phyloP scores from a whole-genome alignment of 1,140 invertebrate species.

The Drosophila paulistorum region DNA sequence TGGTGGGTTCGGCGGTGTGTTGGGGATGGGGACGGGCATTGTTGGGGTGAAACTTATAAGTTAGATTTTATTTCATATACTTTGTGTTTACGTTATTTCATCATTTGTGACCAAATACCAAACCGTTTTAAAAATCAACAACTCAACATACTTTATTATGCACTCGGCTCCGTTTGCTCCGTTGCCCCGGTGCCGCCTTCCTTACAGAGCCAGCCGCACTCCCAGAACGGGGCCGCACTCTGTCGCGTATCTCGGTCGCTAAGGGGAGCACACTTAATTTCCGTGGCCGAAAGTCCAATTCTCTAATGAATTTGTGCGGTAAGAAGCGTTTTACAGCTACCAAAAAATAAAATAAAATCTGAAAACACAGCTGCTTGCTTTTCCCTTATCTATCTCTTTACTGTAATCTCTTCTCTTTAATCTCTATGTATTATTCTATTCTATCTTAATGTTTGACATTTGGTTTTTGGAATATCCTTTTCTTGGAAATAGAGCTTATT shows the following conservation, averaged over 20 bases:
- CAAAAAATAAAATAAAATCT: constrained; percentile 34
- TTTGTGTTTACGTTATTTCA: neutral
- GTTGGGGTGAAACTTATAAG: neutral
- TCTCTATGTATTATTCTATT: constrained; percentile 27
- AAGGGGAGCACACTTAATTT: constrained; percentile 85
- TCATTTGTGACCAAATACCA: constrained; percentile 42
- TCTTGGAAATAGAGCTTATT: constrained; percentile 20
- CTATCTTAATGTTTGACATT: constrained; percentile 38
- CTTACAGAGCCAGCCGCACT: constrained; percentile 81
- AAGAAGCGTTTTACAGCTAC: constrained; percentile 84
- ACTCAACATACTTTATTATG: constrained; percentile 46
- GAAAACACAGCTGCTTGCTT: constrained; percentile 59
- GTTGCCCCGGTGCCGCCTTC: constrained; percentile 55
- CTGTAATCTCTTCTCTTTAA: constrained; percentile 22
- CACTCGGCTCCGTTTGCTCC: constrained; percentile 54
- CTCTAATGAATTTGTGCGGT: constrained; percentile 96
- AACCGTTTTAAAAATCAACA: constrained; percentile 26
- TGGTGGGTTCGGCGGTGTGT: neutral
- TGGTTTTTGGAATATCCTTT: constrained; percentile 20
- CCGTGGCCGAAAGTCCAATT: constrained; percentile 93
- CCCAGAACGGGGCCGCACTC: constrained; percentile 80
- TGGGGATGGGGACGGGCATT: neutral
- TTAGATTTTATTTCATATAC: constrained; percentile 6
- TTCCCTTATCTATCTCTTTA: constrained; percentile 28
- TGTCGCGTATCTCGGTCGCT: constrained; percentile 83